Conservation (phyloP, 30 jellyfish, hydroid and myxozoan genomes). For the Hydractinia symbiolongicarpus region DNA sequence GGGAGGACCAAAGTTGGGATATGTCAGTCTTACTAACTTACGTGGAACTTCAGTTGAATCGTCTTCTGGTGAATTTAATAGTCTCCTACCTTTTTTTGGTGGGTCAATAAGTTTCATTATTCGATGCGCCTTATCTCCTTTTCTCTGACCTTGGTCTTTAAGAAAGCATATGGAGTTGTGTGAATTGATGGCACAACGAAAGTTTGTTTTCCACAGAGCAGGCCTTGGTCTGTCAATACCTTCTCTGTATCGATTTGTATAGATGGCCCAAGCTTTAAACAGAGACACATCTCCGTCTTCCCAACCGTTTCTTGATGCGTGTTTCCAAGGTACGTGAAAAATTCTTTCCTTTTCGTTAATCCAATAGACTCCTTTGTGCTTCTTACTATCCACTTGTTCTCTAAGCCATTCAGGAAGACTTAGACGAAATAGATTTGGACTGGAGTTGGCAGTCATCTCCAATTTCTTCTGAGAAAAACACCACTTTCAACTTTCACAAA, state of each 20-base stretch:
- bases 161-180: slow-evolving; percentile 26
- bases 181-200: slow-evolving; percentile 44
- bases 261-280: slow-evolving; percentile 46
- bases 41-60: slow-evolving; percentile 14
- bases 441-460: slow-evolving; percentile 27
- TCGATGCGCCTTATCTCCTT: slow-evolving; percentile 41
- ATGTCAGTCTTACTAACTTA: slow-evolving; percentile 25
- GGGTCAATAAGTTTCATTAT: slow-evolving; percentile 29
- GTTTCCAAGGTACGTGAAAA: slow-evolving; percentile 45
- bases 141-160: slow-evolving; percentile 32
- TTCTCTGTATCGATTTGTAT: slow-evolving; percentile 35
- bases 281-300: slow-evolving; percentile 40
- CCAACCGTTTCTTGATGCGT: slow-evolving; percentile 46
- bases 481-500: neutral
- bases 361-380: slow-evolving; percentile 43
- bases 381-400: slow-evolving; percentile 42
- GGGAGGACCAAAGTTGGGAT: slow-evolving; percentile 31
- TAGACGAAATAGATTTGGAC: slow-evolving; percentile 39
- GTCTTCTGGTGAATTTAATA: neutral
- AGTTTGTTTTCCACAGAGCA: slow-evolving; percentile 40
- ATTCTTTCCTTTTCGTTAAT: slow-evolving; percentile 21
- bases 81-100: slow-evolving; percentile 16
- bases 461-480: neutral
- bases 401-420: slow-evolving; percentile 33
- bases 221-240: slow-evolving; percentile 30